These are phyloP conservation scores for Bombus consobrinus DNA, from an alignment of 1,140 invertebrate genomes.

Conservation along the genomic window DNA sequence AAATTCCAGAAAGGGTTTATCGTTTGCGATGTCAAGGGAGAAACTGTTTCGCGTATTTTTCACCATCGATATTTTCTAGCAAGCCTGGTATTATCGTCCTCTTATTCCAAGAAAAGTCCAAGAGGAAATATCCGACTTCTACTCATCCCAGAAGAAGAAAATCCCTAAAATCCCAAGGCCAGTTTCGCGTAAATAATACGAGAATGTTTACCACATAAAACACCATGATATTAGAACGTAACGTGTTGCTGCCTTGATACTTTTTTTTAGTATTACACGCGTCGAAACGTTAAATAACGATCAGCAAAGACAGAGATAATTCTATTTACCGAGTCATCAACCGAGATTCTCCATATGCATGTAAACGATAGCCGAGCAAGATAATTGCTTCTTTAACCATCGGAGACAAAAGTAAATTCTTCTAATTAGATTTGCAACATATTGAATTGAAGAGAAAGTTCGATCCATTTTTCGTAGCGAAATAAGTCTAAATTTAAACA, in stretches of 20 bases:
- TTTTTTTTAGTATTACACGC: not conserved
- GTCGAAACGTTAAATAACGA: too few relatives aligned
- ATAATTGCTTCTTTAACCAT: too few relatives aligned
- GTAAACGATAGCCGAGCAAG: too few relatives aligned
- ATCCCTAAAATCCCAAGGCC: not conserved
- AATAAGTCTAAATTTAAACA: too few relatives aligned
- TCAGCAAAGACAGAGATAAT: not conserved
- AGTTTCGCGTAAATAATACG: not conserved
- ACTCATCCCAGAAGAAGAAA: not conserved
- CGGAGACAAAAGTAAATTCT: too few relatives aligned
- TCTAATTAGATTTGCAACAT: too few relatives aligned
- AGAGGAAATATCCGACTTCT: not conserved
- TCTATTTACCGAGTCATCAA: not conserved
- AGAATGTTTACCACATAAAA: not conserved
- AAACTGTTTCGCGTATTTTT: not conserved
- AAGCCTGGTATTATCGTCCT: not conserved
- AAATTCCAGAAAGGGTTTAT: not conserved
- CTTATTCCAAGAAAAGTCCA: not conserved
- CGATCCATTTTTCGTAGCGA: too few relatives aligned
- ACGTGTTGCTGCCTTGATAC: not conserved
- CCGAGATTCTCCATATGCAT: not conserved
- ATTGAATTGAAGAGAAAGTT: too few relatives aligned
- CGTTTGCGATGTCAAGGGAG: not conserved
- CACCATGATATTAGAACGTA: not conserved
- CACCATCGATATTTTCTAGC: not conserved